Conservation (phyloP, 2,888 invertebrate genomes). For the Matsumyia berberina region DNA sequence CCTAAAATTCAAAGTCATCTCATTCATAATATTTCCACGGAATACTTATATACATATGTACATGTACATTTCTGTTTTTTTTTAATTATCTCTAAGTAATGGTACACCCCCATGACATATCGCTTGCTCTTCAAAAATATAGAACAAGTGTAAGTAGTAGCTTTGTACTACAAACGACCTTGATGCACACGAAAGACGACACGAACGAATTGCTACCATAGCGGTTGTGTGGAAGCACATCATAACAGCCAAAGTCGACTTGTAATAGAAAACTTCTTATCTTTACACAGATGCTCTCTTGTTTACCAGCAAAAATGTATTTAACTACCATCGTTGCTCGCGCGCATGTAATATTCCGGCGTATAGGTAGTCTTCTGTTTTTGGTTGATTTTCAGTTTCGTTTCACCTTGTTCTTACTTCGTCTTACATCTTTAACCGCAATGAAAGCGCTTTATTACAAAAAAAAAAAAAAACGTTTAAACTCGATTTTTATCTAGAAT, state of each 20-base stretch:
- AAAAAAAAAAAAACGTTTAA: conserved; percentile 41
- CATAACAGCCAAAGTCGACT: conserved; percentile 5
- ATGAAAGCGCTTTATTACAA: conserved; percentile 61
- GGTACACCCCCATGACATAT: background rate
- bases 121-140: conserved; percentile 20
- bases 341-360: background rate
- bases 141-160: conserved; percentile 6
- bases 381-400: conserved; percentile 29
- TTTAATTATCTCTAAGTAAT: conserved; percentile 6
- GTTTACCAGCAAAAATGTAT: conserved; percentile 35
- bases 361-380: conserved; percentile 23
- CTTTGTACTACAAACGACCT: conserved; percentile 39
- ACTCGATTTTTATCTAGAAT: conserved; percentile 68
- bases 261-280: conserved; percentile 65
- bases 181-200: conserved; percentile 18
- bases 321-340: conserved; percentile 5
- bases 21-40: conserved; percentile 1
- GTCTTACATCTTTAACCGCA: conserved; percentile 36
- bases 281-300: conserved; percentile 40
- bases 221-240: conserved; percentile 1
- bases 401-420: conserved; percentile 7
- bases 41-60: background rate
- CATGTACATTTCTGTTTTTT: background rate
- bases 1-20: conserved; percentile 4
- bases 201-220: conserved; percentile 16